Percentiles rank a stretch among this genome's conserved stretches.
Conservation (phyloP, 2,113 vertebrate species). For the Neogobius melanostomus region DNA sequence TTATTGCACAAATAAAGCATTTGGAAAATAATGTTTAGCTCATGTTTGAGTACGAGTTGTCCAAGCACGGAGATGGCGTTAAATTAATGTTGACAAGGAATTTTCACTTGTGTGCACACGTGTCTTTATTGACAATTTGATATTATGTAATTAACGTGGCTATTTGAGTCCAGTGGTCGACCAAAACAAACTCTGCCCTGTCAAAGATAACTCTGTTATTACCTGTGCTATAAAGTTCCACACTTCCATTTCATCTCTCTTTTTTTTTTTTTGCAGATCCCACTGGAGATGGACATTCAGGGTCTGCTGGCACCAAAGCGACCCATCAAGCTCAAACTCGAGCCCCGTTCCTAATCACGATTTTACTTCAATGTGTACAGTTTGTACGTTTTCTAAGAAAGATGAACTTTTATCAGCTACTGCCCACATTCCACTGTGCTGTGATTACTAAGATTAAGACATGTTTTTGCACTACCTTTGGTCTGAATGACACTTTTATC, state of each 20-base stretch:
- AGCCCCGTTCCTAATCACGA: conserved; percentile 49
- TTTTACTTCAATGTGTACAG: not conserved
- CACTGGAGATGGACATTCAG: conserved; percentile 67
- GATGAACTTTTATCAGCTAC: not conserved
- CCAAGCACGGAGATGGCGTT: too few relatives aligned
- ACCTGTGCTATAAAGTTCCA: not conserved
- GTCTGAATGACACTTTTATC: too few relatives aligned
- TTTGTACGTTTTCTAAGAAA: not conserved
- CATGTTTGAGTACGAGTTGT: too few relatives aligned
- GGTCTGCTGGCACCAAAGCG: conserved; percentile 70
- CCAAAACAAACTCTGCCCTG: not conserved
- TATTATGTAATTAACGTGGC: conserved; percentile 3
- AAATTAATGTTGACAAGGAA: too few relatives aligned
- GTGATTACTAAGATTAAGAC: not conserved
- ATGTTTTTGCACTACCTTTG: too few relatives aligned
- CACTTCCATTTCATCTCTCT: not conserved
- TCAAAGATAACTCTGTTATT: not conserved
- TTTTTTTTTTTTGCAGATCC: conserved; percentile 62
- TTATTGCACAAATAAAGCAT: too few relatives aligned
- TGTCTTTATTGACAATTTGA: not conserved
- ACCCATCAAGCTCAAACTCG: conserved; percentile 79
- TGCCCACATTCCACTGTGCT: not conserved
- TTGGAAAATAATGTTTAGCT: too few relatives aligned
- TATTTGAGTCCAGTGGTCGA: conserved; percentile 17
- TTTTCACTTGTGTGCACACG: too few relatives aligned